Evolutionary conservation across 2,888 invertebrate species (phyloP).

Genomic region (Melikaiella ostensackeni): DNA sequence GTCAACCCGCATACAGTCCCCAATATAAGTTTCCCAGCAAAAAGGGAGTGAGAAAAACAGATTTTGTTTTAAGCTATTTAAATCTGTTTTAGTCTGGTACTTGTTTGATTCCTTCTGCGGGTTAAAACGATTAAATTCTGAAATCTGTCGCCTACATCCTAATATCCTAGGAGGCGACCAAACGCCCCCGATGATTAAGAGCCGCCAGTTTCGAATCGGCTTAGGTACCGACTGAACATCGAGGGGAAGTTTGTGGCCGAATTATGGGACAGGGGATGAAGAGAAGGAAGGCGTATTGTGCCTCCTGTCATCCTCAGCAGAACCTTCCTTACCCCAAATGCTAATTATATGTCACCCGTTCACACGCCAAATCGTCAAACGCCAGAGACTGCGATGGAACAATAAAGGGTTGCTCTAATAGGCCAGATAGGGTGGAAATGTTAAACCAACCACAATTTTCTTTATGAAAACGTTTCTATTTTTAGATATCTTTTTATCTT

Average conservation of each 20-base stretch:
- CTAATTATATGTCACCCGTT: slow-evolving; percentile 71
- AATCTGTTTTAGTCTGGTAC: not conserved
- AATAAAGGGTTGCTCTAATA: slow-evolving; percentile 51
- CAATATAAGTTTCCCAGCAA: not conserved
- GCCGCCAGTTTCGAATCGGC: slow-evolving; percentile 65
- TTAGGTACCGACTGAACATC: slow-evolving; percentile 56
- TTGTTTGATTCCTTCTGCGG: slow-evolving; percentile 20
- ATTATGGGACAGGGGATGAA: slow-evolving; percentile 62
- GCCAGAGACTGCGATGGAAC: slow-evolving; percentile 49
- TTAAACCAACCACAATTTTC: not conserved
- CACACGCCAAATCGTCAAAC: slow-evolving; percentile 49
- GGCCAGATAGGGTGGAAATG: slow-evolving; percentile 45
- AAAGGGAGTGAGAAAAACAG: not conserved
- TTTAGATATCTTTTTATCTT: not conserved
- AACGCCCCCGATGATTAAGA: slow-evolving; percentile 34
- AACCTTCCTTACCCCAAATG: slow-evolving; percentile 72
- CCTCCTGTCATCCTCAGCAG: slow-evolving; percentile 74
- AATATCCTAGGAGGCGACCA: slow-evolving; percentile 4
- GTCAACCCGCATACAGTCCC: slow-evolving; percentile 32
- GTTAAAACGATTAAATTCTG: not conserved
- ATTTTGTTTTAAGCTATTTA: slow-evolving; percentile 10
- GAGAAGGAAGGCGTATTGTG: slow-evolving; percentile 68
- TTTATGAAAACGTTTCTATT: not conserved
- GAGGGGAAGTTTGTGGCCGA: slow-evolving; percentile 65
- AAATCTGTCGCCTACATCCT: slow-evolving; percentile 4